These are phyloP conservation scores for Drosophila aff. DNA, from an alignment of 1,140 invertebrate species.

Conservation along the genomic window DNA sequence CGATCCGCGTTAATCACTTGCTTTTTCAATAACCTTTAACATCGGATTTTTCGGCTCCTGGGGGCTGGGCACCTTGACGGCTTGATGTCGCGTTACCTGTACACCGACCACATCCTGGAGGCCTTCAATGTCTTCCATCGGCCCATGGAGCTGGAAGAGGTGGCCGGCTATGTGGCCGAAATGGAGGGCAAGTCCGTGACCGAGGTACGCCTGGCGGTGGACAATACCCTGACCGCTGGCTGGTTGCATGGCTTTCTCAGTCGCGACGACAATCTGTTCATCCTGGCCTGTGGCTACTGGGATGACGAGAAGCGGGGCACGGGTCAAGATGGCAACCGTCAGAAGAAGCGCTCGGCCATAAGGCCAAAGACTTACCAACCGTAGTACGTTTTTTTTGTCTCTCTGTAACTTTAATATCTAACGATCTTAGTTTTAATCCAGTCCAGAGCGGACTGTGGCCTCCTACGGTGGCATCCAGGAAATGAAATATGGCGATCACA, in stretches of 20 bases:
- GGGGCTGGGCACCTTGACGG: neutral
- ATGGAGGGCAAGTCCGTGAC: conserved; percentile 36
- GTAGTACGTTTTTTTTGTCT: too few relatives aligned
- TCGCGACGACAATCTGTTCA: conserved; percentile 23
- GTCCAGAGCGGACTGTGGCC: neutral
- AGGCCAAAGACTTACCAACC: too few relatives aligned
- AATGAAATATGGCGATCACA: conserved; percentile 15
- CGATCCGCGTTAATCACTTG: neutral
- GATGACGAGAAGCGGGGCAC: neutral
- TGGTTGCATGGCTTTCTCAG: conserved; percentile 61
- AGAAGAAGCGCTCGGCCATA: neutral
- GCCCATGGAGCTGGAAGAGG: conserved; percentile 51
- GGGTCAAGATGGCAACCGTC: neutral
- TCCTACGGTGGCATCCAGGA: neutral
- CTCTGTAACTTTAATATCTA: neutral
- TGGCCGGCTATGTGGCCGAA: conserved; percentile 63
- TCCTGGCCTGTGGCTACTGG: conserved; percentile 15
- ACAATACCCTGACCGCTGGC: conserved; percentile 65
- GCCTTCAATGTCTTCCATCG: conserved; percentile 62
- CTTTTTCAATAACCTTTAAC: neutral
- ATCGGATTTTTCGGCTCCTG: neutral
- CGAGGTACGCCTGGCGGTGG: conserved; percentile 56
- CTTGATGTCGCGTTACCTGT: conserved; percentile 54
- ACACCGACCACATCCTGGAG: conserved; percentile 61
- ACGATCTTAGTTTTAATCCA: neutral